Evolutionary conservation across 2,797 vertebrate species (phyloP).

Genomic region (Coluber constrictor): DNA sequence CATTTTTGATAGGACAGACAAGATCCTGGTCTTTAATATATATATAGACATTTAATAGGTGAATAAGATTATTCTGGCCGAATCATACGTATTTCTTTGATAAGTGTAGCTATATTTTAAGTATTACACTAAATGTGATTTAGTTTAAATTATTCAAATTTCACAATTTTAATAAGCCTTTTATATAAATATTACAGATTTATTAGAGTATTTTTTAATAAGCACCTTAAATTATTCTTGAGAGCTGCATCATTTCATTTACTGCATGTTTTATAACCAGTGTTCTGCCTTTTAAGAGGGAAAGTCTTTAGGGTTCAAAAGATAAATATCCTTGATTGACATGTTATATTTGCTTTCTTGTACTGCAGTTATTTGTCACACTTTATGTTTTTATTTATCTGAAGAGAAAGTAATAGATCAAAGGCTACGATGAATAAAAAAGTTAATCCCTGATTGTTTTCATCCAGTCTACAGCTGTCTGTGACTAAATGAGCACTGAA

Average conservation of each 20-base stretch:
- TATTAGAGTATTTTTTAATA: conserved; percentile 4
- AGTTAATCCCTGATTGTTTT: conserved; percentile 83
- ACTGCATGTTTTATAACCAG: conserved; percentile 16
- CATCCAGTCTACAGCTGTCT: conserved; percentile 71
- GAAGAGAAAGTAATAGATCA: conserved; percentile 71
- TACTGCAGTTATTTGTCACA: conserved; percentile 29
- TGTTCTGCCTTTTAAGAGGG: not conserved
- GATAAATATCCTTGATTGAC: not conserved
- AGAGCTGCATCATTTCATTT: not conserved
- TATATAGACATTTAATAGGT: conserved; percentile 22
- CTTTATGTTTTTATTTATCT: conserved; percentile 34
- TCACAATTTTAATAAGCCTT: not conserved
- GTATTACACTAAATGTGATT: not conserved
- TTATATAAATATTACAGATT: conserved; percentile 4
- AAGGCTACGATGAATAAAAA: conserved; percentile 62
- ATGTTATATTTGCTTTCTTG: not conserved
- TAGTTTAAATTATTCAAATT: conserved; percentile 29
- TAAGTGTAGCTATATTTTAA: conserved; percentile 15
- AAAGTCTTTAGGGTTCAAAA: not conserved
- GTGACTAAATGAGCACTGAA: conserved; percentile 69
- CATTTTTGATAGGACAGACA: conserved; percentile 24
- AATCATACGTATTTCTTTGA: not conserved
- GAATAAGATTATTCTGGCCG: conserved; percentile 11
- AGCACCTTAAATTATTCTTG: conserved; percentile 14
- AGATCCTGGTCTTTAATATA: conserved; percentile 10